A percentile compares a stretch with the other conserved stretches of the same genome.
Evolutionary conservation across 2,888 invertebrate genomes (phyloP).

Genomic region (Andrena camellia): DNA sequence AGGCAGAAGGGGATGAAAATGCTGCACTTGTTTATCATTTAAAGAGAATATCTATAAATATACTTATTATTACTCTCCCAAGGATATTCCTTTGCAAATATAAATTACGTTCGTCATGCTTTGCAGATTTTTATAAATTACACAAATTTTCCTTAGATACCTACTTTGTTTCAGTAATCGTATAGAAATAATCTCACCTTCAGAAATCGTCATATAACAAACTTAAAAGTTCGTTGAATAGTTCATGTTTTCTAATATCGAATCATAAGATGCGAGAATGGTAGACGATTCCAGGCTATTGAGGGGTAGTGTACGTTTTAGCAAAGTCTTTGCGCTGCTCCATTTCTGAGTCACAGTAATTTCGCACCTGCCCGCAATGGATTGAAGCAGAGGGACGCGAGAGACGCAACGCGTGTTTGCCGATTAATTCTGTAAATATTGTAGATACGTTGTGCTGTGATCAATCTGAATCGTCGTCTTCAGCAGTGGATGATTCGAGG

Average conservation of each 20-base stretch:
- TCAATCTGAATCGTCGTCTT: constrained; percentile 68
- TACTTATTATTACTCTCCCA: background rate
- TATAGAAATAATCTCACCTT: background rate
- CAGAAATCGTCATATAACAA: background rate
- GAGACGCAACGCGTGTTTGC: constrained; percentile 65
- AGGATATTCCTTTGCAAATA: background rate
- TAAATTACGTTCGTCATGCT: background rate
- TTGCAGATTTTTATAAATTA: constrained; percentile 10
- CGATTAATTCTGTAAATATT: constrained; percentile 76
- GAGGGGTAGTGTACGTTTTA: too few species aligned
- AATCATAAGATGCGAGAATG: background rate
- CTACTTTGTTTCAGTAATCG: background rate
- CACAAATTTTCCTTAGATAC: background rate
- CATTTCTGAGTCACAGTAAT: background rate
- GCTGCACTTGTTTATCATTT: background rate
- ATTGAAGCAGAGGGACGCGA: background rate
- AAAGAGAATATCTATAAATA: background rate
- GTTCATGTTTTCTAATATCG: background rate
- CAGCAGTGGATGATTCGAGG: constrained; percentile 70
- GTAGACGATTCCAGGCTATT: constrained; percentile 17
- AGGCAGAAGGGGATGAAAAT: background rate
- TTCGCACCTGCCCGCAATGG: background rate
- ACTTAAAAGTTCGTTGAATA: background rate
- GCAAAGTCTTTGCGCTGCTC: constrained; percentile 7
- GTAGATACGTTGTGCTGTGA: constrained; percentile 75